Evolutionary conservation across 2,113 vertebrate species (phyloP).

Genomic region (Leptocoma aspasia): DNA sequence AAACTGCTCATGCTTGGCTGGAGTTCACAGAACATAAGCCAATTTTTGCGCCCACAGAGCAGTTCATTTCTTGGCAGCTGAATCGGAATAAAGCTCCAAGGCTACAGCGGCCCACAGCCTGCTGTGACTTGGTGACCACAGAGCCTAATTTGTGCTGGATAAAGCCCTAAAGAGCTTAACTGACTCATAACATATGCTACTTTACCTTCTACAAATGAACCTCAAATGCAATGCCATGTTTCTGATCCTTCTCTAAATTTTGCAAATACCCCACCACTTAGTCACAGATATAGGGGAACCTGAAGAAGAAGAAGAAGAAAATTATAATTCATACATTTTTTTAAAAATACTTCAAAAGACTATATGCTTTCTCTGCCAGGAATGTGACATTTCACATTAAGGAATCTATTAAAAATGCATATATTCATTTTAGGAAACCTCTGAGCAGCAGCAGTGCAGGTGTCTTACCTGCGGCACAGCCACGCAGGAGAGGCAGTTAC

Average conservation of each 20-base stretch:
- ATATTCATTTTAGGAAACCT: background rate
- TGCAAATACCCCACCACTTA: constrained; percentile 12
- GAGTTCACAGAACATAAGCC: constrained; percentile 5
- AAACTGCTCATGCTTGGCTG: background rate
- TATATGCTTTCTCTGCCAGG: background rate
- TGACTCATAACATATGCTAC: constrained; percentile 59
- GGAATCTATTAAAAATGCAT: background rate
- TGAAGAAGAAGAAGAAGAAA: background rate
- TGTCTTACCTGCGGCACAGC: background rate
- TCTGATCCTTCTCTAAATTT: constrained; percentile 15
- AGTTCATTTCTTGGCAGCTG: constrained; percentile 54
- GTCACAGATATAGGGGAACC: background rate
- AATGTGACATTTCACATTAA: constrained; percentile 10
- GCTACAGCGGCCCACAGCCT: constrained; percentile 14
- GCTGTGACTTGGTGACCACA: constrained; percentile 41
- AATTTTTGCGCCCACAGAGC: constrained; percentile 32
- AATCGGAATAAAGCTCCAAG: constrained; percentile 49
- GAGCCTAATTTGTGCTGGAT: constrained; percentile 49
- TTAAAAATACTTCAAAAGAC: constrained; percentile 9
- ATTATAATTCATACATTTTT: background rate
- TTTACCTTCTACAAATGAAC: constrained; percentile 46
- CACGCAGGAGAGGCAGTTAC: background rate
- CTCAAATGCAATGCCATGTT: background rate
- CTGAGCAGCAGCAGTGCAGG: background rate
- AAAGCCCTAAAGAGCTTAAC: constrained; percentile 55